Percentiles rank a stretch among this genome's conserved stretches.
phyloP scores from a whole-genome alignment of 2,113 vertebrate species.

The Brachypteracias leptosomus region DNA sequence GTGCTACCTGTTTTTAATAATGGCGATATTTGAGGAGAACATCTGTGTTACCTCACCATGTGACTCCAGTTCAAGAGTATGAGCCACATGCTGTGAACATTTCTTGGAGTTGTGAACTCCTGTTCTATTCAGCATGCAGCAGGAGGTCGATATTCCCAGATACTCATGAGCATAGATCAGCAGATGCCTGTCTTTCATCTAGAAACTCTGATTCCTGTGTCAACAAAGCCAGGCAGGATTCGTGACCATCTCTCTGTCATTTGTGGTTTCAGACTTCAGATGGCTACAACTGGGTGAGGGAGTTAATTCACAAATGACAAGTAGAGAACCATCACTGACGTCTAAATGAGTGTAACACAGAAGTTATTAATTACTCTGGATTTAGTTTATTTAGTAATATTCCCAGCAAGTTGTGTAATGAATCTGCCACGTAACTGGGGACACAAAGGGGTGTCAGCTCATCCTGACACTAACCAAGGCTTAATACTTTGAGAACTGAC shows the following conservation, averaged over 20 bases:
- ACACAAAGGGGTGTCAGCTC: background rate
- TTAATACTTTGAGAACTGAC: background rate
- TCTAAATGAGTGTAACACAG: background rate
- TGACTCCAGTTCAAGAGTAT: background rate
- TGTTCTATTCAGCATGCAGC: conserved; percentile 23
- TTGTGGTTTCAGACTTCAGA: background rate
- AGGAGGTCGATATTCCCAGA: background rate
- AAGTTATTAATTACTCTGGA: background rate
- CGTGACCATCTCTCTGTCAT: background rate
- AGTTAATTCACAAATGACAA: background rate
- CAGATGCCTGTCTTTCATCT: conserved; percentile 30
- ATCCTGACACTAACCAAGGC: background rate
- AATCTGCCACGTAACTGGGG: background rate
- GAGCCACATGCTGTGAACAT: conserved; percentile 5
- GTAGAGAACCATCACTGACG: background rate
- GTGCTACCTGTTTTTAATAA: conserved; percentile 54
- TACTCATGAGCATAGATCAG: background rate
- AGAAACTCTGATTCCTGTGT: conserved; percentile 14
- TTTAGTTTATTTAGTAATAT: background rate
- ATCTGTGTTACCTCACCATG: background rate
- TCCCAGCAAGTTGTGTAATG: background rate
- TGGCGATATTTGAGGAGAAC: background rate
- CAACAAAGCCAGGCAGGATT: background rate
- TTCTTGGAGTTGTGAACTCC: conserved; percentile 42
- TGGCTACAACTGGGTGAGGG: background rate